Evolutionary conservation across 2,888 invertebrate species (phyloP).

Genomic region (Machimus atricapillus): DNA sequence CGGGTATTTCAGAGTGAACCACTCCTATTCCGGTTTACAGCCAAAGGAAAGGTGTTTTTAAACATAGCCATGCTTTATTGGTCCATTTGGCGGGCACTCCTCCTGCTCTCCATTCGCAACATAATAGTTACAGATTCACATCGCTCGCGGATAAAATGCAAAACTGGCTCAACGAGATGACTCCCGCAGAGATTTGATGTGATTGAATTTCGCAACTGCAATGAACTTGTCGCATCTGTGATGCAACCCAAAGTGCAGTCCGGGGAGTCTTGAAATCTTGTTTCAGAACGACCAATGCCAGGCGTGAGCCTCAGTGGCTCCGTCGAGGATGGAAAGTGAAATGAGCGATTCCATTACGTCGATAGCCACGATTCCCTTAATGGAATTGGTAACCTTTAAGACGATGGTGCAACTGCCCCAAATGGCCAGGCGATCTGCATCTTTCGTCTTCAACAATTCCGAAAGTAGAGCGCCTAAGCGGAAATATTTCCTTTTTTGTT

Average conservation of each 20-base stretch:
- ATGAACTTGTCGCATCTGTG: neutral
- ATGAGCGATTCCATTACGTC: neutral
- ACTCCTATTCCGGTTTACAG: constrained; percentile 6
- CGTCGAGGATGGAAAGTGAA: neutral
- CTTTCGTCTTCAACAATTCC: neutral
- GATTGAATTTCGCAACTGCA: neutral
- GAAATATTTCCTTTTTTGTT: neutral
- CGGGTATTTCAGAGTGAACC: neutral
- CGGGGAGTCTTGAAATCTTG: neutral
- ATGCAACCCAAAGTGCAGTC: neutral
- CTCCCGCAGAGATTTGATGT: neutral
- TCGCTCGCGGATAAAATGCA: neutral
- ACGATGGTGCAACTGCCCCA: neutral
- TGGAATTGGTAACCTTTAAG: neutral
- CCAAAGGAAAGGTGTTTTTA: neutral
- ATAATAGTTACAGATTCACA: neutral
- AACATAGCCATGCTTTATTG: neutral
- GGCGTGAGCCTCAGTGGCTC: neutral
- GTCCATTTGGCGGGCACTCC: neutral
- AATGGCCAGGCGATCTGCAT: neutral
- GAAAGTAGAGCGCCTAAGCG: neutral
- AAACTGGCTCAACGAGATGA: neutral
- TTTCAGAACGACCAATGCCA: neutral
- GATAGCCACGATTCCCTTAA: neutral
- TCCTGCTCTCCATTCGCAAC: neutral